A percentile compares a stretch with the other conserved stretches of the same genome.
Evolutionary conservation across 2,797 vertebrate species (phyloP).

Genomic region (Acipenser ruthenus): DNA sequence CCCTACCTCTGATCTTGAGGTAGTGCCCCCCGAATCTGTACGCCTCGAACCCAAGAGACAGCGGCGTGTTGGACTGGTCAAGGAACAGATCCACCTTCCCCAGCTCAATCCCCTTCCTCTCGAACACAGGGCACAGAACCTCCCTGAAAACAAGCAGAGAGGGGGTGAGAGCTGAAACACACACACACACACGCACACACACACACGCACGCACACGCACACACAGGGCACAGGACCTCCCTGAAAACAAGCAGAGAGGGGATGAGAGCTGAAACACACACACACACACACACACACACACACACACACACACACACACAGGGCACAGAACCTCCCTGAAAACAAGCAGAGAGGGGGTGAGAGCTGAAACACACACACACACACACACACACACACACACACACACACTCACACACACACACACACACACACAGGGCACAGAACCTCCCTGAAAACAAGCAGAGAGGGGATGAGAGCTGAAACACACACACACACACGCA

Average conservation of each 20-base stretch:
- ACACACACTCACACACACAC: too few relatives aligned
- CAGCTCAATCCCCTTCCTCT: conserved; percentile 79
- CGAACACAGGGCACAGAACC: conserved; percentile 80
- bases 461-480: not conserved
- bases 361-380: too few relatives aligned
- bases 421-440: conserved; percentile 77
- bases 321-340: too few relatives aligned
- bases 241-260: too few relatives aligned
- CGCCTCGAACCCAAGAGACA: conserved; percentile 89
- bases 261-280: too few relatives aligned
- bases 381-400: conserved; percentile 7
- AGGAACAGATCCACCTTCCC: conserved; percentile 79
- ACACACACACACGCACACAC: not conserved
- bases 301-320: conserved; percentile 7
- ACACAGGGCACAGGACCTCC: too few relatives aligned
- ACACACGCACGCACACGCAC: too few relatives aligned
- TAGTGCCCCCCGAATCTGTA: conserved; percentile 88
- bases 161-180: not conserved
- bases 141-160: conserved; percentile 55
- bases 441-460: conserved; percentile 67
- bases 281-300: too few relatives aligned
- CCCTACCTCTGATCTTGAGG: conserved; percentile 92
- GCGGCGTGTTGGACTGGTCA: conserved; percentile 91
- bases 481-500: not conserved
- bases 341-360: too few relatives aligned